Conservation (phyloP, 2,888 invertebrate species). For the Pyrgus malvae region DNA sequence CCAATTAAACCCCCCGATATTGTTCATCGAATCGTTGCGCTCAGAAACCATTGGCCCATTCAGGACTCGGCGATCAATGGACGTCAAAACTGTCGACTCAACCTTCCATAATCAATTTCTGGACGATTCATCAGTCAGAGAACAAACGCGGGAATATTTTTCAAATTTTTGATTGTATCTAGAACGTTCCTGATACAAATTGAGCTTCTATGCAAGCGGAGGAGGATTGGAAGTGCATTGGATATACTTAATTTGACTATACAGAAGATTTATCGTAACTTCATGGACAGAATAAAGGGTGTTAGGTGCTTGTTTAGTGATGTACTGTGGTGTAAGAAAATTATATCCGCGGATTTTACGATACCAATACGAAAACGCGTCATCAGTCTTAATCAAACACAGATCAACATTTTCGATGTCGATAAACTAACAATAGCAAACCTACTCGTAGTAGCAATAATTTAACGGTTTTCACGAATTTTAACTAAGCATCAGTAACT, state of each 20-base stretch:
- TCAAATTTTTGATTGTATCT: slow-evolving; percentile 19
- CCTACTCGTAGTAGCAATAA: no score
- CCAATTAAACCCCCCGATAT: slow-evolving; percentile 50
- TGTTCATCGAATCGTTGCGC: slow-evolving; percentile 46
- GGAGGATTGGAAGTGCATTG: slow-evolving; percentile 43
- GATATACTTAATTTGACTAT: no score
- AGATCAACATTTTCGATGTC: no score
- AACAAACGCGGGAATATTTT: slow-evolving; percentile 38
- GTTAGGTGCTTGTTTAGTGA: no score
- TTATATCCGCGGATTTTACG: no score
- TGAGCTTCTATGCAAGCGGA: slow-evolving; percentile 23
- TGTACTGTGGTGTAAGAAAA: no score
- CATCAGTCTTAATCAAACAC: no score
- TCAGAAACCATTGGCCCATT: slow-evolving; percentile 48
- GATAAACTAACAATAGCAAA: no score
- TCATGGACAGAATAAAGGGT: slow-evolving; percentile 33
- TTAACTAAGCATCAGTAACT: no score
- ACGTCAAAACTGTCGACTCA: slow-evolving; percentile 64
- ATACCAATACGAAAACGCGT: no score
- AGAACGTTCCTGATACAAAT: slow-evolving; percentile 28
- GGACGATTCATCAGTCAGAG: slow-evolving; percentile 43
- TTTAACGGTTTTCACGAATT: no score
- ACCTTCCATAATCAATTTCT: slow-evolving; percentile 66
- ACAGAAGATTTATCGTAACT: slow-evolving; percentile 40
- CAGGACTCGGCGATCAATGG: slow-evolving; percentile 46